Evolutionary conservation across 2,113 vertebrate genomes (phyloP), one percentile per base, ranked within the genome.

Genomic region (Malaclemys terrapin): DNA sequence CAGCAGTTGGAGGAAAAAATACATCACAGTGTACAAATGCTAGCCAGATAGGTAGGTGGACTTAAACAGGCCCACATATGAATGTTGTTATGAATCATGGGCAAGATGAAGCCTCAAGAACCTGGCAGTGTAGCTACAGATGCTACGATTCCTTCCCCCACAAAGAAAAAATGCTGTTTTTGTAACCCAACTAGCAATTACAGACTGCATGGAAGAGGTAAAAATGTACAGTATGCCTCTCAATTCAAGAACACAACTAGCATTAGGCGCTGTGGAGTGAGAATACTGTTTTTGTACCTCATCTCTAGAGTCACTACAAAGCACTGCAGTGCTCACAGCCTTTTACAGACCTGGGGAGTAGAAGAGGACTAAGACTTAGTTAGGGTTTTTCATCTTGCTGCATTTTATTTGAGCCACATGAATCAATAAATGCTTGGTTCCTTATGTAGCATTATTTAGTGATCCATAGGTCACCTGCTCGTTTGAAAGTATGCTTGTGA

Each of bases 21-120:
- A 35, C 56, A 85, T 49, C 80, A 75, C 0, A 0, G 82, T 24
- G 79, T 83, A 76, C 81, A 80, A 85, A 72, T 90, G 57, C 81
- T 87, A 84, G 52, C 59, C 49, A 92, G 85, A 92, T 80, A 80
- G 69, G 80, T 80, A 88, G 82, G 65, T 50, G 35, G 49, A 95
- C 59, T 96, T 87, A 79, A 96, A 85, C 38, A 89, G 79, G 10
- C 13, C 52, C 56, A 65, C 50, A 80, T 56, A 76, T 69, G 82
- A 89, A 47, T 62, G 16, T 57, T 90, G 83, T 83, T 85, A 3
- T 35, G n/a, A 81, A 86, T 88, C 82, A 93, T 85, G 27, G 56
- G 65, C 57, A 81, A 57, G 25, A 52, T 62, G 19, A n/a, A 83
- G n/a, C 57, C 62, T 90, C 27, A 27, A 62, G 83, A 59, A 91